phyloP scores from a whole-genome alignment of 1,140 invertebrate species.

The Drosophila micromelanica region DNA sequence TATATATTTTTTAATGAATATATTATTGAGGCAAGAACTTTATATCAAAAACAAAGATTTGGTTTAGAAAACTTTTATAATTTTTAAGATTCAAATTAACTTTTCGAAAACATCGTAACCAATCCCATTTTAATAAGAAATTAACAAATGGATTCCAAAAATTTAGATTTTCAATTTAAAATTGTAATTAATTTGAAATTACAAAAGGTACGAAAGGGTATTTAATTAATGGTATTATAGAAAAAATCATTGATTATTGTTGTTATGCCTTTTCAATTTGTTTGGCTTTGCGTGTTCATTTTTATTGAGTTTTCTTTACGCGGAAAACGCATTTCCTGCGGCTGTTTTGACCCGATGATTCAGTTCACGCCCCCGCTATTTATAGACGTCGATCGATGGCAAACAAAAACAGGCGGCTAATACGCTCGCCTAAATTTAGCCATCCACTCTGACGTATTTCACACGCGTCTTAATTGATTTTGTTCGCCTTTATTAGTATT shows the following conservation, averaged over 20 bases:
- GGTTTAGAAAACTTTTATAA: too few species aligned
- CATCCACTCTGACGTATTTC: slow-evolving; percentile 70
- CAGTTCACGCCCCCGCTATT: slow-evolving; percentile 56
- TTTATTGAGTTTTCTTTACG: slow-evolving; percentile 43
- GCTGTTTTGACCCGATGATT: slow-evolving; percentile 63
- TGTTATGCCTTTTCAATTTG: slow-evolving; percentile 21
- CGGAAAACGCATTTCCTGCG: slow-evolving; percentile 65
- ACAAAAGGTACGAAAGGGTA: not conserved
- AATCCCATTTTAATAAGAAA: too few species aligned
- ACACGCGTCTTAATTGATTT: slow-evolving; percentile 72
- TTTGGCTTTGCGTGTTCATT: slow-evolving; percentile 27
- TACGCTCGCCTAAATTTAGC: slow-evolving; percentile 57
- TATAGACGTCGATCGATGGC: slow-evolving; percentile 39
- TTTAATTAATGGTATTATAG: not conserved
- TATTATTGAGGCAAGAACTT: too few species aligned
- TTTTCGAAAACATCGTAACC: too few species aligned
- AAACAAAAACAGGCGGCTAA: slow-evolving; percentile 51
- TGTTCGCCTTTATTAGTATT: slow-evolving; percentile 73
- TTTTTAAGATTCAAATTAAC: too few species aligned
- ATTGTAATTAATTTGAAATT: too few species aligned
- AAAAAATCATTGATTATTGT: not conserved
- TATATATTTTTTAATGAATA: too few species aligned
- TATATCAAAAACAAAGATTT: too few species aligned
- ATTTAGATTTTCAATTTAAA: too few species aligned
- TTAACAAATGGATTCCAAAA: too few species aligned